Percentiles rank a stretch among this genome's conserved stretches.
Evolutionary conservation across 2,113 vertebrate genomes (phyloP).

Genomic region (Ginglymostoma cirratum): DNA sequence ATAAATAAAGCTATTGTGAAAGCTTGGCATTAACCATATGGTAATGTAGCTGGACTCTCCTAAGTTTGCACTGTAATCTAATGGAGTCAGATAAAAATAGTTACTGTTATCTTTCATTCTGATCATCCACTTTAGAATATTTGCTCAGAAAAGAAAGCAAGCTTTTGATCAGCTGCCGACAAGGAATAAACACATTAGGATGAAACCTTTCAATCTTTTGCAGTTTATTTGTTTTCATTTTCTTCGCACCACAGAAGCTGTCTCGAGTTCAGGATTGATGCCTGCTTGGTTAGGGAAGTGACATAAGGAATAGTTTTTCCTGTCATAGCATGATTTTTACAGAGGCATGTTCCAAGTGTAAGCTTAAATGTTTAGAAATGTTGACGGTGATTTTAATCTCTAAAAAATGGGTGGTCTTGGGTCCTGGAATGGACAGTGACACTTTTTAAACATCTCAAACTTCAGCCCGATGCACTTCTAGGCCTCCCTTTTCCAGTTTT

Average conservation of each 20-base stretch:
- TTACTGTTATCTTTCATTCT: slow-evolving; percentile 34
- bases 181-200: slow-evolving; percentile 32
- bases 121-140: slow-evolving; percentile 37
- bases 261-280: background rate
- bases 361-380: background rate
- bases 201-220: slow-evolving; percentile 20
- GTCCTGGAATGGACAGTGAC: no score
- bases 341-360: background rate
- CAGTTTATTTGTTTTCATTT: background rate
- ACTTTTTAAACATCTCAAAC: no score
- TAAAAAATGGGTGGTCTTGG: no score
- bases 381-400: no score
- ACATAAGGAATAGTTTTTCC: background rate
- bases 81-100: slow-evolving; percentile 30
- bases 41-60: slow-evolving; percentile 17
- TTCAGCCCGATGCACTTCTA: no score
- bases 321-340: background rate
- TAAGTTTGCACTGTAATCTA: slow-evolving; percentile 34
- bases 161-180: slow-evolving; percentile 19
- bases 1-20: slow-evolving; percentile 37
- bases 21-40: slow-evolving; percentile 36
- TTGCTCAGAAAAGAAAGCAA: slow-evolving; percentile 31
- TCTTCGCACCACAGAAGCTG: background rate
- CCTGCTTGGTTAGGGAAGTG: background rate
- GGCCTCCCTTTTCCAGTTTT: no score